Evolutionary conservation across 1,140 invertebrate species (phyloP), one percentile per base, ranked within the genome.

Genomic region (Drosophila sulfurigaster): DNA sequence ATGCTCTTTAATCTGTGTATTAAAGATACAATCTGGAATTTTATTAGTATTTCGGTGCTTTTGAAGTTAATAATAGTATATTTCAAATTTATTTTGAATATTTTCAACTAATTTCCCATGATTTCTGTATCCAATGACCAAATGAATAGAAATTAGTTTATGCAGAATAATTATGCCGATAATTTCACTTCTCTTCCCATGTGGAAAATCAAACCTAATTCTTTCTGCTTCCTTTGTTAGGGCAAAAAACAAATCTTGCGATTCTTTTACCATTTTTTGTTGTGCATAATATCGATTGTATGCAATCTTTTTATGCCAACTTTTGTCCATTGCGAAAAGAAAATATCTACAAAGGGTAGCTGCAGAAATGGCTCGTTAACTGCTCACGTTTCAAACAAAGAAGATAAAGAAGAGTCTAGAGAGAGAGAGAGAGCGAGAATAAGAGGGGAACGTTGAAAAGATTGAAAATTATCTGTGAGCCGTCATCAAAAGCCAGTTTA

Each of bases 381-480:
- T 75, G 72, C 82, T 83, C 81, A 83, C 81, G 81, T 83, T 83
- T 85, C 77, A 69, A 60, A 41, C 30, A 16, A 45, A 5, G 7
- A 4, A 25, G 8, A 11, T n/a, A 16, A 38, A 46, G 43, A 32
- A 67, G 25, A 52, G 32, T 25, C 20, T 4, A 20, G 11, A 48
- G 41, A 57, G 64, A 43, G 69, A 68, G 60, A 46, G 4, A 16
- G n/a, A 49, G 41, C 54, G 64, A 45, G 70, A n/a, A n/a, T n/a
- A n/a, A 72, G 60, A 70, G 49, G 38, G n/a, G 30, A 11, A 13
- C 2, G 7, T 13, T 10, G 30, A 56, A 38, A 56, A 56, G 54
- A 85, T 86, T 72, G 82, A 81, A 85, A 85, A 85, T 85, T 85
- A 86, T 85, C 81, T 85, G 56, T 58, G 78, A 43, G 58, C 41